Percentiles rank a stretch among this genome's conserved stretches.
phyloP scores from a whole-genome alignment of 1,140 invertebrate species.

The Drosophila mojavensis region DNA sequence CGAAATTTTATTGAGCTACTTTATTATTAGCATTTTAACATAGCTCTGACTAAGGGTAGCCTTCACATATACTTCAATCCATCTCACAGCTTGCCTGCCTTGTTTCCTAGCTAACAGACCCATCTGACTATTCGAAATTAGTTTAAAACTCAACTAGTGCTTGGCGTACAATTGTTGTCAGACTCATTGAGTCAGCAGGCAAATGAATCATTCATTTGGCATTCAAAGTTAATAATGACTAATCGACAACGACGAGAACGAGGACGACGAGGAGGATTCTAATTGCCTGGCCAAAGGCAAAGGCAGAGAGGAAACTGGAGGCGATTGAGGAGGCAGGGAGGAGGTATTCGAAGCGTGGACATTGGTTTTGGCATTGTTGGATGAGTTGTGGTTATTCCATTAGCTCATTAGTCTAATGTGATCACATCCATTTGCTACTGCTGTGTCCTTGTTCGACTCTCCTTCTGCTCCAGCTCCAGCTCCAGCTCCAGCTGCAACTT shows the following conservation, averaged over 20 bases:
- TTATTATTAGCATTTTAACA: not conserved
- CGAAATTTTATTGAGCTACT: too few relatives aligned
- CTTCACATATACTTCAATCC: too few relatives aligned
- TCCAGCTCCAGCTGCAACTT: slow-evolving; percentile 9
- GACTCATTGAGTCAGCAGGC: slow-evolving; percentile 11
- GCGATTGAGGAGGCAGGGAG: not conserved
- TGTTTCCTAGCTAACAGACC: not conserved
- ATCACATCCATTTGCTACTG: slow-evolving; percentile 33
- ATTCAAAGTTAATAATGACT: slow-evolving; percentile 48
- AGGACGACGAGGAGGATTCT: slow-evolving; percentile 2
- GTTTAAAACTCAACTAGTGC: slow-evolving; percentile 7
- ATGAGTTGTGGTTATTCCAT: slow-evolving; percentile 15
- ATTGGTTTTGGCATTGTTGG: slow-evolving; percentile 2
- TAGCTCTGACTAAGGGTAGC: not conserved
- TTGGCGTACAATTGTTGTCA: not conserved
- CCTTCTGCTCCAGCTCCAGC: not conserved
- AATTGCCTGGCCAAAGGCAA: slow-evolving; percentile 23
- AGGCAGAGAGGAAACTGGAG: too few relatives aligned
- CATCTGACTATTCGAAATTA: slow-evolving; percentile 11
- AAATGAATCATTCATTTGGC: slow-evolving; percentile 44
- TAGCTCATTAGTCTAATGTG: slow-evolving; percentile 50
- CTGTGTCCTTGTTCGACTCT: slow-evolving; percentile 20
- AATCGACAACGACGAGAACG: slow-evolving; percentile 28
- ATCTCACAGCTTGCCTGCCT: not conserved
- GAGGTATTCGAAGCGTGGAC: not conserved